Base-by-base conservation (phyloP, 2,797 vertebrate species). In the Pelobates cultripes region DNA sequence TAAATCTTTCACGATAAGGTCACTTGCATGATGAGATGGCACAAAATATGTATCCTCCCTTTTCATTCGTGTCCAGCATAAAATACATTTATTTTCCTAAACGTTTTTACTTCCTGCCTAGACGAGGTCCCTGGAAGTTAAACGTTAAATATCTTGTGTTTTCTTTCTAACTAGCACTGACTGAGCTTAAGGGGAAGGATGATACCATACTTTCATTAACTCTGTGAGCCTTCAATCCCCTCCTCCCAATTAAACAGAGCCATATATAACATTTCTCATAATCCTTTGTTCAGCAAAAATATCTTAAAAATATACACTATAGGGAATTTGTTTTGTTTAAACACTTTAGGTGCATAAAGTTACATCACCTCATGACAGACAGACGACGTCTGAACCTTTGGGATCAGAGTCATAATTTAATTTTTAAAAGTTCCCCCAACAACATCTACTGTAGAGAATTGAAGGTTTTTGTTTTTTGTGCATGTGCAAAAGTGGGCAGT, bases 11-110 rank as follows among this genome's bases (percentile, higher is more conserved):
- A 84, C 82, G 79, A 84, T 84, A 84, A 84, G 82, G 82, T 72
- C 82, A 84, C 82, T 84, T 84, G 82, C 77, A 79, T 84, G 82
- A 80, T 67, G 77, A 75, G 82, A 84, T 84, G 82, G 82, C 82
- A 84, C 82, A 74, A 78, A 43, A 75, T 28, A 64, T 53, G 67
- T 40, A 28, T 70, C 17, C 43, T 66, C 73, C 69, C 74, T 44
- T 70, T 55, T 44, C 42, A 6, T 43, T 15, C 45, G 9, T 55
- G 41, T 55, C 77, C 76, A 47, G 55, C 43, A n/a, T 12, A 79
- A 45, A 57, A 41, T 7, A 67, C 57, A 40, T 53, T 2, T 7
- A 14, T 28, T 81, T 70, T 72, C 68, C 69, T 66, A 15, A 66
- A 40, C 68, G 43, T n/a, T 41, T 43, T 60, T 43, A 43, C 28